Conservation (phyloP, 2,797 vertebrate genomes). For the Artibeus jamaicensis region DNA sequence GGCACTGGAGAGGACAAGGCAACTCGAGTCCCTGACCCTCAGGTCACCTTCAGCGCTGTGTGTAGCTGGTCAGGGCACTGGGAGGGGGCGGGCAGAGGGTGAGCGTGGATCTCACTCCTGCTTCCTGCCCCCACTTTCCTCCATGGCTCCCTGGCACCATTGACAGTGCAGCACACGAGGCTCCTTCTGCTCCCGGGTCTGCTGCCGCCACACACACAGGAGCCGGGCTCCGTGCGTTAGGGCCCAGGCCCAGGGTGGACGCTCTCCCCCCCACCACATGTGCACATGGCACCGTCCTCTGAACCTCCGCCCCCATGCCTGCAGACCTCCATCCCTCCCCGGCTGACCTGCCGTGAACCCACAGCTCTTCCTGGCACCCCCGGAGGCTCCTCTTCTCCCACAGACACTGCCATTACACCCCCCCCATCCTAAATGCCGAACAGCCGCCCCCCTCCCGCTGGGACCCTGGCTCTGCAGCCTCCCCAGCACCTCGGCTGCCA, state of each 20-base stretch:
- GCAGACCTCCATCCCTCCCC: not conserved
- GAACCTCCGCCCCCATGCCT: too few relatives aligned
- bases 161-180: rapidly evolving
- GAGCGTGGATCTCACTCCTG: rapidly evolving
- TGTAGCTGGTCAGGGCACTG: not conserved
- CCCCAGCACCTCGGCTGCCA: constrained; percentile 33
- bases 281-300: not conserved
- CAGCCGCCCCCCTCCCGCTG: too few relatives aligned
- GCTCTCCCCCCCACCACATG: not conserved
- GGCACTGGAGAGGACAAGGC: not conserved
- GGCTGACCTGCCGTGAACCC: not conserved
- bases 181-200: not conserved
- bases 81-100: too few relatives aligned
- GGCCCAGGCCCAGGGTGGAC: not conserved
- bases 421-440: not conserved
- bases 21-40: not conserved
- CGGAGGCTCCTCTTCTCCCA: not conserved
- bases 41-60: not conserved
- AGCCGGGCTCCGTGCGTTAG: not conserved
- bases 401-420: not conserved
- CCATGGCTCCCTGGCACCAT: not conserved
- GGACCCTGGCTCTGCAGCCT: constrained; percentile 35
- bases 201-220: not conserved
- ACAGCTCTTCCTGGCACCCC: not conserved
- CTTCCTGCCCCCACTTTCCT: not conserved